These are phyloP conservation scores for Onthophagus sagittarius DNA, from an alignment of 2,888 invertebrate genomes.

Conservation along the genomic window DNA sequence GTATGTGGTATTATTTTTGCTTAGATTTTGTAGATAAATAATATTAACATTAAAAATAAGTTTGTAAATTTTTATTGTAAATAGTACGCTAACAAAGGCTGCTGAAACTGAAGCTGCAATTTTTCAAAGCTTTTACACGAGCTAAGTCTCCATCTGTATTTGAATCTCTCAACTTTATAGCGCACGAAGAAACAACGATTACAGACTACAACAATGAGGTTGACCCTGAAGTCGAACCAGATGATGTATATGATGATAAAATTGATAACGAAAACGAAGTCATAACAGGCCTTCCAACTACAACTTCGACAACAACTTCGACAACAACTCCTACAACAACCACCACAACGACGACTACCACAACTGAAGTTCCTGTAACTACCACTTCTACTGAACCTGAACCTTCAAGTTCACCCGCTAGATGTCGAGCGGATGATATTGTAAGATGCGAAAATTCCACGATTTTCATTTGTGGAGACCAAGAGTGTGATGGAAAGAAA, in stretches of 20 bases:
- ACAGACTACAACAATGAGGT: no score
- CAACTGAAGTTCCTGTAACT: conserved; percentile 4
- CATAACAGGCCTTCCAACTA: background rate
- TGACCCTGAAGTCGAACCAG: background rate
- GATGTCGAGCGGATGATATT: conserved; percentile 54
- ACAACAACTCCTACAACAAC: conserved; percentile 19
- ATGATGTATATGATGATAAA: background rate
- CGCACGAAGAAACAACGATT: no score
- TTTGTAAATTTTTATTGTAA: no score
- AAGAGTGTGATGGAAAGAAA: conserved; percentile 59
- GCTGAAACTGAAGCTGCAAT: no score
- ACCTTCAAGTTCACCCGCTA: conserved; percentile 27
- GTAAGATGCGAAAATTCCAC: conserved; percentile 52
- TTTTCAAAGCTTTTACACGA: no score
- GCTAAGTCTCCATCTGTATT: no score
- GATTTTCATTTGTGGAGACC: conserved; percentile 54
- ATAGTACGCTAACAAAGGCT: no score
- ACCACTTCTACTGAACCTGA: conserved; percentile 15
- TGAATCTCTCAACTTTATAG: no score
- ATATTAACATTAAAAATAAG: background rate
- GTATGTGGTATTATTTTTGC: background rate
- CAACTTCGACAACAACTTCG: conserved; percentile 11
- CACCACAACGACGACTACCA: conserved; percentile 8
- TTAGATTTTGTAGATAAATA: background rate
- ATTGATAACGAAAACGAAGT: no score